These are phyloP conservation scores for Sebastes nivosus DNA, from an alignment of 2,797 vertebrate species.

Conservation along the genomic window DNA sequence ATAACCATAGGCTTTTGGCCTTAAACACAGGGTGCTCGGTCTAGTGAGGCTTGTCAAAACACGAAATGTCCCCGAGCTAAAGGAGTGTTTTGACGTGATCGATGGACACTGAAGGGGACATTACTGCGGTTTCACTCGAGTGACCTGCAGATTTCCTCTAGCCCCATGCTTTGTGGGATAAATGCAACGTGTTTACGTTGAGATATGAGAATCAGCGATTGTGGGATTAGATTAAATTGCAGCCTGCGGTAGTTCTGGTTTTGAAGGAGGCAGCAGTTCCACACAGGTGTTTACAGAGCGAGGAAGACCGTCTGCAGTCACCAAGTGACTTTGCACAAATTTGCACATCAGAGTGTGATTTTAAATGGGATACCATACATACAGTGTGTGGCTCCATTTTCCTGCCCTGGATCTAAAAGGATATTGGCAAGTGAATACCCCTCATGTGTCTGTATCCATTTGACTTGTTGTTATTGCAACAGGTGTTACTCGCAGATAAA, in stretches of 20 bases:
- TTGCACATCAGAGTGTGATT: slow-evolving; percentile 68
- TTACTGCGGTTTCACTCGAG: slow-evolving; percentile 50
- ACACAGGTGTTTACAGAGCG: slow-evolving; percentile 32
- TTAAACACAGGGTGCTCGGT: slow-evolving; percentile 72
- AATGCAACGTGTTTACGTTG: slow-evolving; percentile 46
- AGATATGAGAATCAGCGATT: slow-evolving; percentile 44
- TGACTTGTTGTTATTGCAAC: slow-evolving; percentile 78
- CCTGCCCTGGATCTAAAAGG: slow-evolving; percentile 50
- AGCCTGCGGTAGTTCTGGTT: slow-evolving; percentile 25
- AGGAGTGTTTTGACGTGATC: slow-evolving; percentile 66
- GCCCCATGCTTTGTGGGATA: slow-evolving; percentile 26
- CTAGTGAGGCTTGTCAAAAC: slow-evolving; percentile 71
- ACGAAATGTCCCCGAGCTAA: slow-evolving; percentile 68
- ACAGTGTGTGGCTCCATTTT: slow-evolving; percentile 50
- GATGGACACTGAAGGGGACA: slow-evolving; percentile 59
- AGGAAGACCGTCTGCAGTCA: slow-evolving; percentile 30
- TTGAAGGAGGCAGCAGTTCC: slow-evolving; percentile 21
- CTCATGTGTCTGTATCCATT: slow-evolving; percentile 73
- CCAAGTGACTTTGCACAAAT: slow-evolving; percentile 53
- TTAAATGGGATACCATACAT: slow-evolving; percentile 53
- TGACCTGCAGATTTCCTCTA: slow-evolving; percentile 49
- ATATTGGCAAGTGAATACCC: slow-evolving; percentile 70
- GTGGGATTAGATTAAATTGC: slow-evolving; percentile 60
- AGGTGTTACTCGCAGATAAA: slow-evolving; percentile 79
- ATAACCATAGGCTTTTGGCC: slow-evolving; percentile 70